Evolutionary conservation across 2,888 invertebrate genomes (phyloP).

Genomic region (Thecophora atra): DNA sequence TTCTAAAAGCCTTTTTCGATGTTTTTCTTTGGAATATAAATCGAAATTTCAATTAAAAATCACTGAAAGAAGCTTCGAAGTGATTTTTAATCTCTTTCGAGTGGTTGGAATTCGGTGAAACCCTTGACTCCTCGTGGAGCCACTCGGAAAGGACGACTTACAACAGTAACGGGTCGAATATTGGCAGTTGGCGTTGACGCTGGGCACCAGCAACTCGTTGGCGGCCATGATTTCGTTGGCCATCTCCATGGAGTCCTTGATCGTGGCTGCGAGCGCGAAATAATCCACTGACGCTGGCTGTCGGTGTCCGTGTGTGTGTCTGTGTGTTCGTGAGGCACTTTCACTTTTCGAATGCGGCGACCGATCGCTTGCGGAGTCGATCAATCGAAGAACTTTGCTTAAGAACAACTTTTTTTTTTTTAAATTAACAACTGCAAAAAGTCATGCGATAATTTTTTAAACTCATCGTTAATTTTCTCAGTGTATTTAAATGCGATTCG

Average conservation of each 20-base stretch:
- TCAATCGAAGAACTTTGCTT: not conserved
- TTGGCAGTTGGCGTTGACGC: slow-evolving; percentile 60
- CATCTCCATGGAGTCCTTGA: slow-evolving; percentile 44
- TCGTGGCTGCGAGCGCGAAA: slow-evolving; percentile 38
- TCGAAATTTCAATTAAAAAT: too few relatives aligned
- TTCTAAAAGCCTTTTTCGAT: too few relatives aligned
- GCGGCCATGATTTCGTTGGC: slow-evolving; percentile 57
- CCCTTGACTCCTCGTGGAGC: too few relatives aligned
- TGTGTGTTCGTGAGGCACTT: slow-evolving; percentile 47
- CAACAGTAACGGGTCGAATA: slow-evolving; percentile 67
- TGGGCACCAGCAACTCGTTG: slow-evolving; percentile 62
- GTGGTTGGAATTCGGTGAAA: too few relatives aligned
- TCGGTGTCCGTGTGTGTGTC: slow-evolving; percentile 3
- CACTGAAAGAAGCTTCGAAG: too few relatives aligned
- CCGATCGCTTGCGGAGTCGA: not conserved
- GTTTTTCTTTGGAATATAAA: too few relatives aligned
- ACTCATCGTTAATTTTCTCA: not conserved
- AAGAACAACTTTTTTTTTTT: not conserved
- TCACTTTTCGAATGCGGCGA: slow-evolving; percentile 51
- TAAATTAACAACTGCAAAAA: not conserved
- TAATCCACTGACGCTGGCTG: slow-evolving; percentile 30
- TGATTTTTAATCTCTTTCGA: too few relatives aligned
- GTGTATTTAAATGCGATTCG: not conserved
- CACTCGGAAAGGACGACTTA: slow-evolving; percentile 54
- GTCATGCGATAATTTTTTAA: not conserved